Conservation (phyloP, 2,888 invertebrate species). For the Neoitamus cyanurus region DNA sequence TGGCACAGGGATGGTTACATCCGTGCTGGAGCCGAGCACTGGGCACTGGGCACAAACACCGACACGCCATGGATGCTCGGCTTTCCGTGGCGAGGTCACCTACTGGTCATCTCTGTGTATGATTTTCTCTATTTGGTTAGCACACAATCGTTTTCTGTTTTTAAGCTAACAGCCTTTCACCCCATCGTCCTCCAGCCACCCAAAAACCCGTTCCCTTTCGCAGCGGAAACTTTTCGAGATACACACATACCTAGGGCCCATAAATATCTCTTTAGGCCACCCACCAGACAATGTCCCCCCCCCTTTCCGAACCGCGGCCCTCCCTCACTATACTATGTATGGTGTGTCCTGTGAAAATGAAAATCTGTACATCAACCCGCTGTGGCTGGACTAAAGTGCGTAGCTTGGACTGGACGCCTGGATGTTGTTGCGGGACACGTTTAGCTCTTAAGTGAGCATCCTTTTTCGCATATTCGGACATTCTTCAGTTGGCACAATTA, state of each 20-base stretch:
- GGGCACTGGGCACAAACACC: slow-evolving; percentile 34
- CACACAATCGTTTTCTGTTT: slow-evolving; percentile 51
- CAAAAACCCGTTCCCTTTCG: background rate
- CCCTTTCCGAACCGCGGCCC: background rate
- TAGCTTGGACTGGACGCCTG: background rate
- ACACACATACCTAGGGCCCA: slow-evolving; percentile 46
- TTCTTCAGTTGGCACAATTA: slow-evolving; percentile 39
- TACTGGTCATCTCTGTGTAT: slow-evolving; percentile 47
- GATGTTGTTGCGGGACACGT: slow-evolving; percentile 42
- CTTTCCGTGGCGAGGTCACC: slow-evolving; percentile 45
- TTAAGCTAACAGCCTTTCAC: slow-evolving; percentile 48
- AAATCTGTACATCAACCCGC: slow-evolving; percentile 48
- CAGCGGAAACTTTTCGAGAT: slow-evolving; percentile 43
- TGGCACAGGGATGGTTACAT: slow-evolving; percentile 45
- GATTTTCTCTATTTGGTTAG: slow-evolving; percentile 48
- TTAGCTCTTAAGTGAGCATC: slow-evolving; percentile 52
- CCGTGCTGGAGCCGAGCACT: background rate
- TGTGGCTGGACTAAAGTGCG: slow-evolving; percentile 26
- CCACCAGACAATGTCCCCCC: slow-evolving; percentile 36
- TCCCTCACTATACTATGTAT: background rate
- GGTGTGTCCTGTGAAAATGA: slow-evolving; percentile 47
- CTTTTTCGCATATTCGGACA: slow-evolving; percentile 52
- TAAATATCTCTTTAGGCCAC: slow-evolving; percentile 51
- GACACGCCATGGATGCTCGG: background rate
- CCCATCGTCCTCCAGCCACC: slow-evolving; percentile 13